Base-by-base conservation (phyloP, 2,797 vertebrate species). In the Liasis olivaceus region DNA sequence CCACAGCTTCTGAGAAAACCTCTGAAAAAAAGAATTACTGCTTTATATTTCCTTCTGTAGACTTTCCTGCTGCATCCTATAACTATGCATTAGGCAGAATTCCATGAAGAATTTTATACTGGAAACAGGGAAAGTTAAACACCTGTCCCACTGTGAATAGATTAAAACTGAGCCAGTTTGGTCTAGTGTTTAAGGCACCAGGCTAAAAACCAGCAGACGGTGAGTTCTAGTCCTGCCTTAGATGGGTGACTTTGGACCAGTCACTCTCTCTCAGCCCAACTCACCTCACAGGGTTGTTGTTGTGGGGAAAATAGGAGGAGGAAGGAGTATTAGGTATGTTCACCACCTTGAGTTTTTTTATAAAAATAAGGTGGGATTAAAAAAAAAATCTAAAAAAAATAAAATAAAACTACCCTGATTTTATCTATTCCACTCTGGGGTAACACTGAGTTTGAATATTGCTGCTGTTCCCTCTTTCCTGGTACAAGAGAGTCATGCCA, bases 21-120 rank as follows among this genome's bases (percentile, higher is more conserved):
- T 97, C 96, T 97, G 97, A 97, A 96, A 96, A 97, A 94, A 93
- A 96, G 96, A 96, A 96, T 96, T 97, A 97, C 97, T 98, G 96
- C 96, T 97, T 98, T 98, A 96, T 96, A 96, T 97, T 98, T 60
- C 14, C 17, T 5, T 15, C 59, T 60, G 59, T 60, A 17, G 17
- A 60, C 59, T 60, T 66, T 66, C 26, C 63, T n/a, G 63, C 11
- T 69, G 14, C 13, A 14, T 69, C 28, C 13, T 14, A 13, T 66
- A 66, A 69, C 12, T 69, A 31, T 69, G 64, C 28, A 69, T 13
- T 28, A 64, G 63, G 63, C 63, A 64, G 63, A 64, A 28, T 64
- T 69, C 28, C 64, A 69, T n/a, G 4, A 13, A 66, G 12, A 66
- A n/a, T 66, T 66, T 66, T 66, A 66, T 66, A 5, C 28, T n/a